phyloP scores from a whole-genome alignment of 2,113 vertebrate genomes.

The Nerophis ophidion region DNA sequence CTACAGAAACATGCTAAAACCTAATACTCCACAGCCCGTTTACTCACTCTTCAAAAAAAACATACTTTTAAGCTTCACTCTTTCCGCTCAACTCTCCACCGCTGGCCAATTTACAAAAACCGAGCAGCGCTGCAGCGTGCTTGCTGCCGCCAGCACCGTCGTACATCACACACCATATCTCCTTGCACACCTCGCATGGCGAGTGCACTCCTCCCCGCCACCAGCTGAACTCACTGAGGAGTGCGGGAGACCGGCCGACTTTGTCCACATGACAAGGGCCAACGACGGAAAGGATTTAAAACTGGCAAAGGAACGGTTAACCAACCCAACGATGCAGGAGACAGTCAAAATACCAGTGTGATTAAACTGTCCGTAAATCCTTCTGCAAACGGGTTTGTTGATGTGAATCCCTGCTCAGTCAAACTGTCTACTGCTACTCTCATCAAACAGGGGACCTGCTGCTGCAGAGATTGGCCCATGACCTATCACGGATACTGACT shows the following conservation, averaged over 20 bases:
- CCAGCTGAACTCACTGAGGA: constrained; percentile 33
- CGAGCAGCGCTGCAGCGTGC: constrained; percentile 31
- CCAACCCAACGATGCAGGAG: constrained; percentile 5
- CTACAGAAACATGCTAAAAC: constrained; percentile 8
- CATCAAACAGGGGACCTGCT: constrained; percentile 26
- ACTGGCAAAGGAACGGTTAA: constrained; percentile 3
- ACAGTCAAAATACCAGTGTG: constrained; percentile 1
- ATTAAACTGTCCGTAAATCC: constrained; percentile 11
- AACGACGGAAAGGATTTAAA: neutral
- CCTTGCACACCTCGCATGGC: constrained; percentile 55
- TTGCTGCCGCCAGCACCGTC: constrained; percentile 32
- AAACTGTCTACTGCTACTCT: constrained; percentile 26
- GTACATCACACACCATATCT: constrained; percentile 56
- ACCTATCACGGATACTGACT: constrained; percentile 47
- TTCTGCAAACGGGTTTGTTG: constrained; percentile 1
- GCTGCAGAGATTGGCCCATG: constrained; percentile 26
- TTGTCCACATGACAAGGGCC: constrained; percentile 18
- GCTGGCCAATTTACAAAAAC: constrained; percentile 34
- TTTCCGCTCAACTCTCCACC: constrained; percentile 40
- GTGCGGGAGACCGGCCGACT: constrained; percentile 20
- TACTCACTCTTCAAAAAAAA: constrained; percentile 6
- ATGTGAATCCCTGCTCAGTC: constrained; percentile 15
- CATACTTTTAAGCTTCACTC: constrained; percentile 38
- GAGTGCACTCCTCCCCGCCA: constrained; percentile 40
- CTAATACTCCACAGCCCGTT: constrained; percentile 24